A percentile compares a stretch with the other conserved stretches of the same genome.
Evolutionary conservation across 2,888 invertebrate genomes (phyloP).

Genomic region (Pocota personata): DNA sequence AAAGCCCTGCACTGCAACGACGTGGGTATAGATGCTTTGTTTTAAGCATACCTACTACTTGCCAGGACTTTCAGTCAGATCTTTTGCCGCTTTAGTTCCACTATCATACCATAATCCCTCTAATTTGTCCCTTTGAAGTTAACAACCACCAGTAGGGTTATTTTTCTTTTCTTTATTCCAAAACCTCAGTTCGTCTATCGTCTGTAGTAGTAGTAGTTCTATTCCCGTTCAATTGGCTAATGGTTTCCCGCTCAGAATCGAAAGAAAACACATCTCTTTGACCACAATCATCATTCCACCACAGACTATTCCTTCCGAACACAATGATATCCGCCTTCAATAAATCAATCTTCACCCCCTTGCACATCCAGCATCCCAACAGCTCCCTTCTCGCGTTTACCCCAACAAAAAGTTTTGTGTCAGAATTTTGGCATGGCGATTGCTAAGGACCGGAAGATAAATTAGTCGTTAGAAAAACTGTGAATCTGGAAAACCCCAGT

Average conservation of each 20-base stretch:
- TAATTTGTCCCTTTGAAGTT: no score
- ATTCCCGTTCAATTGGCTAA: slow-evolving; percentile 21
- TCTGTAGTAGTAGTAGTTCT: background rate
- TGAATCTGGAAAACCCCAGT: slow-evolving; percentile 67
- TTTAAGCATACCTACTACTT: no score
- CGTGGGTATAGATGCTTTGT: no score
- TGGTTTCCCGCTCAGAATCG: background rate
- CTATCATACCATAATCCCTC: no score
- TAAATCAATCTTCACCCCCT: slow-evolving; percentile 60
- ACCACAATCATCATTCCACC: slow-evolving; percentile 30
- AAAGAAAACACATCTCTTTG: background rate
- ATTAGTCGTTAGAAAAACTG: slow-evolving; percentile 71
- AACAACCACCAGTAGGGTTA: no score
- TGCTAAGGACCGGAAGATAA: slow-evolving; percentile 60
- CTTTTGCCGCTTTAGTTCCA: no score
- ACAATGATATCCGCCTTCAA: slow-evolving; percentile 39
- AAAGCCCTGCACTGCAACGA: no score
- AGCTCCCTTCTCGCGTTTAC: background rate
- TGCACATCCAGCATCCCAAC: background rate
- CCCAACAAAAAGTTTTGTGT: background rate
- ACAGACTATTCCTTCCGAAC: slow-evolving; percentile 2
- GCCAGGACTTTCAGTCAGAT: no score
- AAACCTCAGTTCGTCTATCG: background rate
- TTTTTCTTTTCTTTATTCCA: background rate
- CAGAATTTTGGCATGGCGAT: background rate